These are phyloP conservation scores for Sciurus niger DNA, from an alignment of 2,113 vertebrate species.

Conservation along the genomic window DNA sequence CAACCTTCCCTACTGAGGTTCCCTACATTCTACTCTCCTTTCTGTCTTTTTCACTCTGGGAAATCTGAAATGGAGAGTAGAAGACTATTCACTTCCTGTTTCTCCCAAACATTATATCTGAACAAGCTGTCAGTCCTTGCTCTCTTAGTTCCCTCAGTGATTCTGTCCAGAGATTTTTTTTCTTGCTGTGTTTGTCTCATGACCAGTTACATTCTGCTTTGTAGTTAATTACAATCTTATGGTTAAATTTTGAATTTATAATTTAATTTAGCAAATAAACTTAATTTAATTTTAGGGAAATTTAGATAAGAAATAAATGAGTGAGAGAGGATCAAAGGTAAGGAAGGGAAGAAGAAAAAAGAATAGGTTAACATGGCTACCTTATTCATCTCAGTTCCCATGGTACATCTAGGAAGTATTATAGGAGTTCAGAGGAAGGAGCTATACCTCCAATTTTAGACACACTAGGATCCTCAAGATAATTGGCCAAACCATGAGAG, in stretches of 20 bases:
- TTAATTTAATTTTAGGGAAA: background rate
- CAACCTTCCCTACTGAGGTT: accelerated
- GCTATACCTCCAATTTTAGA: background rate
- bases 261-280: background rate
- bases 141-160: background rate
- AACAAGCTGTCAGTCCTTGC: background rate
- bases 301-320: background rate
- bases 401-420: background rate
- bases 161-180: background rate
- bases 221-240: background rate
- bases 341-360: background rate
- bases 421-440: background rate
- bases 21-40: background rate
- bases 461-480: background rate
- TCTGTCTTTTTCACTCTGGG: background rate
- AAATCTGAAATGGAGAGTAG: background rate
- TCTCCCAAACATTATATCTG: background rate
- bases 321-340: background rate
- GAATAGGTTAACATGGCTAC: background rate
- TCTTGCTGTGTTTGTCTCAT: background rate
- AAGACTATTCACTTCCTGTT: background rate
- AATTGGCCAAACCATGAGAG: background rate
- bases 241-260: background rate
- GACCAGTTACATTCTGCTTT: background rate
- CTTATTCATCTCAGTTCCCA: accelerated